phyloP scores from a whole-genome alignment of 37 sponge, comb jelly and placozoan genomes.

The Cladorhizidae sp. region DNA sequence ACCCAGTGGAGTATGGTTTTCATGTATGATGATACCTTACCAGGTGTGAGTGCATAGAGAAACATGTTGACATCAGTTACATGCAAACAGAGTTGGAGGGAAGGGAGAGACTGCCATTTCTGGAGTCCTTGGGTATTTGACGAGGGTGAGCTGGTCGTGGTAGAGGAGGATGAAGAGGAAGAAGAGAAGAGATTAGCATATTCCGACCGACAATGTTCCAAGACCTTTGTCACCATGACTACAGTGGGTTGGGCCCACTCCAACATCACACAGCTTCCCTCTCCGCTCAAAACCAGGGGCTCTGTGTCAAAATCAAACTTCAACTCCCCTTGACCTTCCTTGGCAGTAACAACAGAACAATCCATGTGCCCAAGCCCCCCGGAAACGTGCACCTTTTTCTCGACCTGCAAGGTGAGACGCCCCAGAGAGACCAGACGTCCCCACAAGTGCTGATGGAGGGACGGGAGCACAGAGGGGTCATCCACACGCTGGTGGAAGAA shows the following conservation, averaged over 20 bases:
- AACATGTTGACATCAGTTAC: slow-evolving; percentile 41
- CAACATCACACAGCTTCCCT: slow-evolving; percentile 39
- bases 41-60: slow-evolving; percentile 43
- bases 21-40: not conserved
- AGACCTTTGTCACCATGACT: slow-evolving; percentile 4
- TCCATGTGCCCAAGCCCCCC: too few species aligned
- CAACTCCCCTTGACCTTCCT: not conserved
- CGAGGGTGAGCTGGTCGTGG: not conserved
- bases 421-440: slow-evolving; percentile 70
- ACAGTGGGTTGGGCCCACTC: slow-evolving; percentile 42
- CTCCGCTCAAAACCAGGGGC: slow-evolving; percentile 37
- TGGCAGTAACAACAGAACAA: not conserved
- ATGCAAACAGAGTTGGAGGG: slow-evolving; percentile 5
- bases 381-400: slow-evolving; percentile 7
- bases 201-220: slow-evolving; percentile 16
- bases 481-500: slow-evolving; percentile 39
- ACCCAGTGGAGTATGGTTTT: too few species aligned
- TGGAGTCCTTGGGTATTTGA: not conserved
- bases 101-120: not conserved
- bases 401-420: slow-evolving; percentile 25
- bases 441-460: slow-evolving; percentile 68
- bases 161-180: not conserved
- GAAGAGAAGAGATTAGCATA: slow-evolving; percentile 6
- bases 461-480: slow-evolving; percentile 54
- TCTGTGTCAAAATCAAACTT: slow-evolving; percentile 27